Conservation (phyloP, 2,113 vertebrate species). For the Takifugu flavidus region DNA sequence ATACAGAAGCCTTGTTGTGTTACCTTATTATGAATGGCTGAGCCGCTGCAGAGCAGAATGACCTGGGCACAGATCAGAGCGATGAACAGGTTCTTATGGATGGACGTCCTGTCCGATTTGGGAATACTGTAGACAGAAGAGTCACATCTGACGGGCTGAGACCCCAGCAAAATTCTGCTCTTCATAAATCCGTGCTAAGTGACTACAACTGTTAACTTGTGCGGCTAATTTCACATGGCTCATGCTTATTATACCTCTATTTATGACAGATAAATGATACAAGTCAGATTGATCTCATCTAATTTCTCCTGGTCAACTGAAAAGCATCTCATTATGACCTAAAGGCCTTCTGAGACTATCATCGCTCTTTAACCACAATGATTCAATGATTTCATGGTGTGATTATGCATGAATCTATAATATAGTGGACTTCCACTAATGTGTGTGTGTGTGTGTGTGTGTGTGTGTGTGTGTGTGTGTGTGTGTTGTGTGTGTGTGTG, state of each 20-base stretch:
- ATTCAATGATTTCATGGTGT: constrained; percentile 16
- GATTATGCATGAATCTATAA: constrained; percentile 2
- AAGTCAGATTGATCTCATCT: background rate
- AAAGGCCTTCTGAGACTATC: constrained; percentile 21
- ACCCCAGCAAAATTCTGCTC: too few species aligned
- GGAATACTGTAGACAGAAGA: constrained; percentile 67
- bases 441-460: constrained; percentile 3
- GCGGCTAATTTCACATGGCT: background rate
- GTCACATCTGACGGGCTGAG: too few species aligned
- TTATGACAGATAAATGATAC: background rate
- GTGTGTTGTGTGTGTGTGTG: constrained; percentile 7
- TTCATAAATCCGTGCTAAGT: too few species aligned
- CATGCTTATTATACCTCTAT: background rate
- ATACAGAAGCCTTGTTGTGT: background rate
- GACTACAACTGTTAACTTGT: too few species aligned
- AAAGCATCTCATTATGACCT: constrained; percentile 23
- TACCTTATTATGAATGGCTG: constrained; percentile 78
- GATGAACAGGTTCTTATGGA: constrained; percentile 79
- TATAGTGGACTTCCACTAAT: constrained; percentile 8
- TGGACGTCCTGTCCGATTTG: constrained; percentile 77
- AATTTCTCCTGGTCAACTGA: background rate
- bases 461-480: constrained; percentile 3
- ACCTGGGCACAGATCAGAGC: constrained; percentile 78
- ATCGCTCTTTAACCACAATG: constrained; percentile 9
- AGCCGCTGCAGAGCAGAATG: constrained; percentile 78